These are phyloP conservation scores for Drosophila pseudoobscura DNA, from an alignment of 1,140 invertebrate species.

Conservation along the genomic window DNA sequence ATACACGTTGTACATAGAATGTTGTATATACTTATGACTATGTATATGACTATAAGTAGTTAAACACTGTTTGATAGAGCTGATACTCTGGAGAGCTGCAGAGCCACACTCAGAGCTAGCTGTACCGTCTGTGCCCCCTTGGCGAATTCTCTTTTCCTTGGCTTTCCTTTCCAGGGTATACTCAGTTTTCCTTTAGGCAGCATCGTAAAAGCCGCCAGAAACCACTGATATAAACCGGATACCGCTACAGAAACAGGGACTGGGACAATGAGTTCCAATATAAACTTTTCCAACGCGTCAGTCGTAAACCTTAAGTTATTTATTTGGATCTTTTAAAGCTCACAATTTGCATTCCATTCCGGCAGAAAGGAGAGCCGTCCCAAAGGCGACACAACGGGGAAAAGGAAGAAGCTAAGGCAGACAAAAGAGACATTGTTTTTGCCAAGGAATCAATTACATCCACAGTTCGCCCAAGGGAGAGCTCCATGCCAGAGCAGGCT, in stretches of 20 bases:
- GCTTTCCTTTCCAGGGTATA: too few species aligned
- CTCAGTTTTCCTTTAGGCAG: conserved; percentile 2
- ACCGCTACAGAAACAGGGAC: conserved; percentile 23
- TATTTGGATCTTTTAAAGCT: conserved; percentile 58
- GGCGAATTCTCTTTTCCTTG: too few species aligned
- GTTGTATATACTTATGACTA: conserved; percentile 22
- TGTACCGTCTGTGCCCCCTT: too few species aligned
- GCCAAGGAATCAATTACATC: conserved; percentile 65
- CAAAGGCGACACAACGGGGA: conserved; percentile 4
- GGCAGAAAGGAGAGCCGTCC: conserved; percentile 6
- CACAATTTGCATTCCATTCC: conserved; percentile 31
- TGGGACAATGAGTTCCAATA: conserved; percentile 38
- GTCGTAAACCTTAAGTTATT: conserved; percentile 75
- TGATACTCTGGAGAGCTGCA: neutral
- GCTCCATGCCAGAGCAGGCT: neutral
- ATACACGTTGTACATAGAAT: conserved; percentile 21
- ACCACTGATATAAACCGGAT: conserved; percentile 24
- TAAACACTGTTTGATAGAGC: neutral
- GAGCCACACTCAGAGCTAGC: too few species aligned
- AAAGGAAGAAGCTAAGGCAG: neutral
- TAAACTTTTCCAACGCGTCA: conserved; percentile 47
- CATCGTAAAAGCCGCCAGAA: conserved; percentile 40
- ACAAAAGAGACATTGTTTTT: conserved; percentile 56
- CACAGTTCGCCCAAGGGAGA: conserved; percentile 39
- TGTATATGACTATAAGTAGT: conserved; percentile 28